Evolutionary conservation across 2,797 vertebrate species (phyloP).

Genomic region (Sphenopsis melanotis): DNA sequence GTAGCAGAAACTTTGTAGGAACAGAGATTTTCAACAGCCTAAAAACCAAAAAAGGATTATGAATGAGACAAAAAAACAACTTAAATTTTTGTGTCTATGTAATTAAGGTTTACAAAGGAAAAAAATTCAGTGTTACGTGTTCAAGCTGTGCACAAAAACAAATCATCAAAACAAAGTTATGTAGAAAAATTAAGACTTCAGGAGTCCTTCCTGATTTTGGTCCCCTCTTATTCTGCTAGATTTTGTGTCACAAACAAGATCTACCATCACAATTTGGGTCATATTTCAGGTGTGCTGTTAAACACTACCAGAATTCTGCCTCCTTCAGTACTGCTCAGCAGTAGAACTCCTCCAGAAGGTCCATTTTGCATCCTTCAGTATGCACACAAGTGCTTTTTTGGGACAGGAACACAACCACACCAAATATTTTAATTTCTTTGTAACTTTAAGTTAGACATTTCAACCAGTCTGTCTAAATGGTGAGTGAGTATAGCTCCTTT

Average conservation of each 20-base stretch:
- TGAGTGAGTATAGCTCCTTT: background rate
- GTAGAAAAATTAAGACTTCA: background rate
- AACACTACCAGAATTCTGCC: background rate
- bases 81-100: background rate
- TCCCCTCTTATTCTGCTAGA: background rate
- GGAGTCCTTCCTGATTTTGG: background rate
- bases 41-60: background rate
- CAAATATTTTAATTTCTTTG: background rate
- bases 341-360: background rate
- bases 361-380: background rate
- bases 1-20: constrained; percentile 81
- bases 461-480: background rate
- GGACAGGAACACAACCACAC: background rate
- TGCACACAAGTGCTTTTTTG: rapidly evolving
- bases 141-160: background rate
- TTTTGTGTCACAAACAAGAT: background rate
- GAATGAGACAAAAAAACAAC: background rate
- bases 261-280: background rate
- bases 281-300: background rate
- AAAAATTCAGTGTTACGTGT: background rate
- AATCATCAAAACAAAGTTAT: background rate
- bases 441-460: background rate
- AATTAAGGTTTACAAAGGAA: background rate
- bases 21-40: constrained; percentile 85
- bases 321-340: background rate